phyloP scores from a whole-genome alignment of 2,113 vertebrate genomes.

The Bufo bufo region DNA sequence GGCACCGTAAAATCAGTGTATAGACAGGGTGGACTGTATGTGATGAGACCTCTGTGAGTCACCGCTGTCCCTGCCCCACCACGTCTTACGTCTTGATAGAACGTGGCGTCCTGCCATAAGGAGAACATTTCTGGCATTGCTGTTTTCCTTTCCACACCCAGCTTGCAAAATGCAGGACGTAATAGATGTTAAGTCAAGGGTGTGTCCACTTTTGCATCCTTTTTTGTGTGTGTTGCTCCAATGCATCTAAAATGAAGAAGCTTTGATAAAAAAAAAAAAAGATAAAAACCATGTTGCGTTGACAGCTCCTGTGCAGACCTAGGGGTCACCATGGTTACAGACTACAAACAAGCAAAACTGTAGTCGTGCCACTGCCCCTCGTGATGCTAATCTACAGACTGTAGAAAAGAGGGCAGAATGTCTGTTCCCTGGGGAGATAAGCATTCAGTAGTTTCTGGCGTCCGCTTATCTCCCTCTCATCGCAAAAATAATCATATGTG shows the following conservation, averaged over 20 bases:
- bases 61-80: background rate
- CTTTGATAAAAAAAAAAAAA: background rate
- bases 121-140: background rate
- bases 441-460: too few species aligned
- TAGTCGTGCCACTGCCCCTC: too few species aligned
- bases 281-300: background rate
- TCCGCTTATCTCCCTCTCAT: too few species aligned
- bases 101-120: background rate
- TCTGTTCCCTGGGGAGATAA: too few species aligned
- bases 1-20: too few species aligned
- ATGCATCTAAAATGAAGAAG: background rate
- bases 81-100: background rate
- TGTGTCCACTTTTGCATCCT: background rate
- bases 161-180: background rate
- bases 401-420: too few species aligned
- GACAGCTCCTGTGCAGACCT: background rate
- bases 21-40: background rate
- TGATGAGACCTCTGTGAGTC: background rate
- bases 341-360: too few species aligned
- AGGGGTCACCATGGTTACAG: background rate
- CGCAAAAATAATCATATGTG: too few species aligned
- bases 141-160: background rate
- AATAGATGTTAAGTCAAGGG: background rate
- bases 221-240: background rate
- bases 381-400: background rate